phyloP scores from a whole-genome alignment of 2,888 invertebrate genomes.

The Noctua comes region DNA sequence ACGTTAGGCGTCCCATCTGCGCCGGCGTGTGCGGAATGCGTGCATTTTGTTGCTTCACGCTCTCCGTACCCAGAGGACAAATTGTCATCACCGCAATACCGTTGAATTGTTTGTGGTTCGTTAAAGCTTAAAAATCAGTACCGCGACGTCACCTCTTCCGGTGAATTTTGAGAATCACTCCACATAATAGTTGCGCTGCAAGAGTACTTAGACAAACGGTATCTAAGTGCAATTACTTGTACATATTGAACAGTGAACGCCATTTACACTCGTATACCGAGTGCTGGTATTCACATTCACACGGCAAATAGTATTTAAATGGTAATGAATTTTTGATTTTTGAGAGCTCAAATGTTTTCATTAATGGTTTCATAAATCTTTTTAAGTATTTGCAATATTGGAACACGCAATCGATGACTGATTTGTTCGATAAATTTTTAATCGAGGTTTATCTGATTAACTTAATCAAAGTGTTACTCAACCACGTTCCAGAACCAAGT shows the following conservation, averaged over 20 bases:
- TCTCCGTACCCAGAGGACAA: slow-evolving; percentile 57
- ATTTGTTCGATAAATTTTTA: slow-evolving; percentile 45
- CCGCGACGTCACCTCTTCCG: slow-evolving; percentile 73
- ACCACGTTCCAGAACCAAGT: slow-evolving; percentile 57
- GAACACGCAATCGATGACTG: slow-evolving; percentile 7
- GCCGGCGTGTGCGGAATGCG: slow-evolving; percentile 55
- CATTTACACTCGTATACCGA: slow-evolving; percentile 43
- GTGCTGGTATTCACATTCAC: slow-evolving; percentile 39
- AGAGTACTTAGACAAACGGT: slow-evolving; percentile 70
- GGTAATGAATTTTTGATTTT: slow-evolving; percentile 36
- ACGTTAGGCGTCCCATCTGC: slow-evolving; percentile 39
- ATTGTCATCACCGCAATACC: slow-evolving; percentile 74
- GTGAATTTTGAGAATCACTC: slow-evolving; percentile 74
- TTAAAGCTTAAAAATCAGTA: slow-evolving; percentile 72
- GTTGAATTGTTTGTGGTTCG: slow-evolving; percentile 77
- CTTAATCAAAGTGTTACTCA: slow-evolving; percentile 46
- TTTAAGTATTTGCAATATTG: slow-evolving; percentile 18
- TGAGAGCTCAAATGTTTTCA: slow-evolving; percentile 25
- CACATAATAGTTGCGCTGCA: slow-evolving; percentile 71
- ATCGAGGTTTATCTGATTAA: slow-evolving; percentile 61
- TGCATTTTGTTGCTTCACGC: slow-evolving; percentile 58
- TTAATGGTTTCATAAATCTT: slow-evolving; percentile 30
- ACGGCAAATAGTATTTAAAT: slow-evolving; percentile 46
- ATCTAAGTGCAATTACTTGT: slow-evolving; percentile 70
- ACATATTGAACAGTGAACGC: slow-evolving; percentile 61